Evolutionary conservation across 2,113 vertebrate species (phyloP).

Genomic region (Mionectes macconnelli): DNA sequence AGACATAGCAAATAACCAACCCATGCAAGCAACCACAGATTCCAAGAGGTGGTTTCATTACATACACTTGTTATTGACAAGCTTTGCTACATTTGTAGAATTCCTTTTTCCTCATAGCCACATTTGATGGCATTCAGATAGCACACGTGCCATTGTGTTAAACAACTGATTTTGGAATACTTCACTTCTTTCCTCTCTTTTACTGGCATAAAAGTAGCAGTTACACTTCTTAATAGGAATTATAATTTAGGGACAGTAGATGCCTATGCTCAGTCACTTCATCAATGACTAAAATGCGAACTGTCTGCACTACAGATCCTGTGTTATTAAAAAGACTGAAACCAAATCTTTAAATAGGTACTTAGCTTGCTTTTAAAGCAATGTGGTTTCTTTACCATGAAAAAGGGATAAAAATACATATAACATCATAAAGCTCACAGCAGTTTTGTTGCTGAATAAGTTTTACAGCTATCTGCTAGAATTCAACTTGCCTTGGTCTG

Average conservation of each 20-base stretch:
- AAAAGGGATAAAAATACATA: conserved; percentile 2
- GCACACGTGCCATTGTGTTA: background rate
- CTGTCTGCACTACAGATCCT: background rate
- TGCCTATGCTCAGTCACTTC: background rate
- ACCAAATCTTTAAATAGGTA: background rate
- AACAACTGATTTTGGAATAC: background rate
- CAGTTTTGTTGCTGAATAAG: background rate
- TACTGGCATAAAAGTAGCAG: background rate
- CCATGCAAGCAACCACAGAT: background rate
- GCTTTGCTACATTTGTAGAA: background rate
- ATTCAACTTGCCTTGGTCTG: background rate
- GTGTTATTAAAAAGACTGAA: background rate
- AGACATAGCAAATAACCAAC: background rate
- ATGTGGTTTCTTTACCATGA: background rate
- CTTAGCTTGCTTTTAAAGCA: background rate
- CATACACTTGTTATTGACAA: background rate
- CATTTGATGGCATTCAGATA: background rate
- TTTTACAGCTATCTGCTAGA: background rate
- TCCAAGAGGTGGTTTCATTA: background rate
- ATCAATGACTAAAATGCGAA: background rate
- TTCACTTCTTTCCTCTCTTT: background rate
- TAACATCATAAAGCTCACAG: background rate
- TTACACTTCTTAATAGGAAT: background rate
- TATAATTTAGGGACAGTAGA: background rate
- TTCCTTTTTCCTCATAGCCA: background rate